Base-by-base conservation (phyloP, 2,888 invertebrate species). In the Lycaena phlaeas region DNA sequence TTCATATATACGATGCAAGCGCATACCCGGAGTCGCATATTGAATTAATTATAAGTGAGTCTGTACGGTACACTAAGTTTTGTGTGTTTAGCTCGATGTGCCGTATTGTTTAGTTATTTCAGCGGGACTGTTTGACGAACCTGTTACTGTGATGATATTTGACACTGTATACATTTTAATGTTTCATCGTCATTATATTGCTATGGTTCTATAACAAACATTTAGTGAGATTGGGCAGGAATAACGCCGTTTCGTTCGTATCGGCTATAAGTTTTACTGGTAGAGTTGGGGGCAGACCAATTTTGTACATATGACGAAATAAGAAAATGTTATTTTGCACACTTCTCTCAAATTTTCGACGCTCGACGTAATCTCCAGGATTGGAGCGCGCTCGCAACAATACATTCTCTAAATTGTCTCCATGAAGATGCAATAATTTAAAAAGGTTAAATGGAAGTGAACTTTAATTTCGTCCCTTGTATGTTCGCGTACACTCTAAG, bases 401-500 rank as follows among this genome's bases (percentile, higher is more conserved):
- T 74, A 73, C 74, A 70, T 76, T 74, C 63, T 53, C 62, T 52
- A 69, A 77, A 78, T 77, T 73, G 76, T 77, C 68, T 68, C 63
- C 68, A 60, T 67, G 67, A 73, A 73, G 62, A 64, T 66, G 72
- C 65, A 63, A 76, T 77, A 67, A 74, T 74, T 75, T 74, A 64
- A 73, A 67, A 68, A 67, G 57, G 58, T 48, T 44, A 41, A 44
- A 40, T 38, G 17, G 31, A 26, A 44, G 41, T 29, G 42, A 43
- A 45, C 46, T 45, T 45, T 44, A 44, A 43, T 50, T 43, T 43
- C 42, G 36, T 47, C 15, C 18, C 12, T 6, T 38, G 14, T 31
- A 25, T 11, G 9, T n/a, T n/a, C 17, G 30, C 9, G 9, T 27
- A n/a, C 10, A 25, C 26, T 27, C 27, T 2, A 18, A 9, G 14